Base-by-base conservation (phyloP, 1,140 invertebrate species). In the Hypothenemus hampei region DNA sequence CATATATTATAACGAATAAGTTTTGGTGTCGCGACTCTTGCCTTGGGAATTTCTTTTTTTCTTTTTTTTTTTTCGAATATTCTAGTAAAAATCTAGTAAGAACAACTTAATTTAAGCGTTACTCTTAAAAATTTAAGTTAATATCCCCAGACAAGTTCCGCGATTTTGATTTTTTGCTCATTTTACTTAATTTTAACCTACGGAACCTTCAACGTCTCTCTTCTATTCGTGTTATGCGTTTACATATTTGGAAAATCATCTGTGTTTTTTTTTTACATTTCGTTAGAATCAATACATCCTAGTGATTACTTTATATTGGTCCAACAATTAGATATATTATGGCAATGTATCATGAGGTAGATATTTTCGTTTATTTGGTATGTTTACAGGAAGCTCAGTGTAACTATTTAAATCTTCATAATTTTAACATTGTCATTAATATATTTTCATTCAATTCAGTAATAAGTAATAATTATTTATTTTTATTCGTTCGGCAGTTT, bases 131-230 rank as follows among this genome's bases (percentile, higher is more conserved):
- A 65, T 63, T 68, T 67, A 66, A 69, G 15, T 50, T 64, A 65
- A 68, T 62, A 47, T 66, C 58, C 60, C 65, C 57, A 63, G 65
- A 59, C 59, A 62, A 39, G 59, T 43, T 35, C 54, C 64, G 50
- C 59, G 58, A 61, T 69, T 68, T 70, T 70, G 68, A 70, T 70
- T 69, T 67, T 70, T 54, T 65, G 68, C 68, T 70, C 68, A 67
- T 69, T 70, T 67, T 45, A 41, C 46, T 49, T 57, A 57, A 49
- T 40, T 46, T 48, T 47, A 57, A 31, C 33, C 26, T 55, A 46
- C 4, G 35, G 33, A 47, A 36, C 43, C 43, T 54, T 54, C 22
- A 47, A 55, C 40, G 46, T 40, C 40, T 53, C 36, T 47, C n/a
- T 10, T 37, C 43, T 55, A 55, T 24, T 39, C 16, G 43, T 55